Conservation (phyloP, 2,113 vertebrate species). For the Peromyscus polionotus region DNA sequence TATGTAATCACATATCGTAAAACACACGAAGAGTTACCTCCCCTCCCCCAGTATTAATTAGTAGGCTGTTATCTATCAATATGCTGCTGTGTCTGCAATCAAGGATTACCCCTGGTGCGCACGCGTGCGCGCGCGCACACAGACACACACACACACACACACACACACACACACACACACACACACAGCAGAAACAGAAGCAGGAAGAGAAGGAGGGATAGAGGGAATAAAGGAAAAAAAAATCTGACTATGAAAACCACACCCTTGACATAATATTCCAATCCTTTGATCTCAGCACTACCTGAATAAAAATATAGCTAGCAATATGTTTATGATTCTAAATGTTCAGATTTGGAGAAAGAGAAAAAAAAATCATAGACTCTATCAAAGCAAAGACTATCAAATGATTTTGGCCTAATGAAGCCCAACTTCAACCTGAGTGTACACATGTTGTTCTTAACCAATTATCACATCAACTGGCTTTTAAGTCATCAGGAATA, state of each 20-base stretch:
- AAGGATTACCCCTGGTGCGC: background rate
- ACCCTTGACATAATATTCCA: background rate
- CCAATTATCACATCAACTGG: background rate
- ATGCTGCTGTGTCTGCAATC: background rate
- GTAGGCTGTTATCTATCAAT: background rate
- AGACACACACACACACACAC: background rate
- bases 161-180: background rate
- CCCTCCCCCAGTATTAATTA: background rate
- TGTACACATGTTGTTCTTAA: background rate
- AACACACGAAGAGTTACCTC: background rate
- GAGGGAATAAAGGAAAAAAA: background rate
- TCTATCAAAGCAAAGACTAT: background rate
- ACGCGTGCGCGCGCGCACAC: fast-evolving
- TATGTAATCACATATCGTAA: background rate
- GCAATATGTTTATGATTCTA: background rate
- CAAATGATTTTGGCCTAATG: background rate
- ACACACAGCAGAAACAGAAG: background rate
- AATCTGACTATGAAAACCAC: background rate
- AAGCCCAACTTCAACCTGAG: background rate
- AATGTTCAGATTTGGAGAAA: background rate
- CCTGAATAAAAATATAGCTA: constrained; percentile 19
- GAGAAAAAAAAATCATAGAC: background rate
- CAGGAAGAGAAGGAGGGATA: background rate
- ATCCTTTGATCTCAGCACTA: constrained; percentile 15
- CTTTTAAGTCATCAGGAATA: background rate